Conservation (phyloP, 2,113 vertebrate genomes). For the Oncorhynchus kisutch region DNA sequence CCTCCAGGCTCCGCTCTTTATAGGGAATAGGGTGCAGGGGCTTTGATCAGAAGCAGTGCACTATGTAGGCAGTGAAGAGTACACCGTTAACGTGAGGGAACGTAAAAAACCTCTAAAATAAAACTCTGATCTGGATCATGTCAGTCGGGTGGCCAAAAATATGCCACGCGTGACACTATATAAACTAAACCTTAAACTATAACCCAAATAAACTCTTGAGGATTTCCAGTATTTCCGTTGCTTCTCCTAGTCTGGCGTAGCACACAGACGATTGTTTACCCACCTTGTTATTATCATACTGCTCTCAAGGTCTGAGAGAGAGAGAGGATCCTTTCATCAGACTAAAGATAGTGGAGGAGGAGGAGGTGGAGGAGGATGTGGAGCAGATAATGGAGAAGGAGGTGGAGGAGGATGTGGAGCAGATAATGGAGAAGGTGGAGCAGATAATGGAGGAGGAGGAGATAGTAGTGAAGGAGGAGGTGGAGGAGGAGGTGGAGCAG, state of each 20-base stretch:
- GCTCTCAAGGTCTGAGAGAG: too few relatives aligned
- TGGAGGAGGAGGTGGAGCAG: fast-evolving
- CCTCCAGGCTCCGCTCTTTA: background rate
- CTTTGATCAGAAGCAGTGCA: background rate
- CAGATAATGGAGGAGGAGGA: background rate
- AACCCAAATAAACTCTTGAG: background rate
- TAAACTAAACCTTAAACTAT: background rate
- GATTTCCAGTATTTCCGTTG: too few relatives aligned
- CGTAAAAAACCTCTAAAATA: background rate
- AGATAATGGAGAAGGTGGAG: background rate
- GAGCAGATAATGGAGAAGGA: too few relatives aligned
- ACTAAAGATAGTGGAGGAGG: too few relatives aligned
- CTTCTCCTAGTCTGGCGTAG: too few relatives aligned
- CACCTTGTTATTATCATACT: too few relatives aligned
- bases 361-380: too few relatives aligned
- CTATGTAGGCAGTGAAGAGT: background rate
- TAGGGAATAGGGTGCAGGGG: too few relatives aligned
- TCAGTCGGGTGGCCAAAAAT: background rate
- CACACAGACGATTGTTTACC: too few relatives aligned
- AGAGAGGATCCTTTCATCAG: too few relatives aligned
- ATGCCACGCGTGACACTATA: background rate
- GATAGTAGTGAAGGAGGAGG: fast-evolving
- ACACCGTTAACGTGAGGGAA: background rate
- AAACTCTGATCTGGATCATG: background rate
- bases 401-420: too few relatives aligned